phyloP scores from a whole-genome alignment of 2,888 invertebrate species.

The Timandra comae region DNA sequence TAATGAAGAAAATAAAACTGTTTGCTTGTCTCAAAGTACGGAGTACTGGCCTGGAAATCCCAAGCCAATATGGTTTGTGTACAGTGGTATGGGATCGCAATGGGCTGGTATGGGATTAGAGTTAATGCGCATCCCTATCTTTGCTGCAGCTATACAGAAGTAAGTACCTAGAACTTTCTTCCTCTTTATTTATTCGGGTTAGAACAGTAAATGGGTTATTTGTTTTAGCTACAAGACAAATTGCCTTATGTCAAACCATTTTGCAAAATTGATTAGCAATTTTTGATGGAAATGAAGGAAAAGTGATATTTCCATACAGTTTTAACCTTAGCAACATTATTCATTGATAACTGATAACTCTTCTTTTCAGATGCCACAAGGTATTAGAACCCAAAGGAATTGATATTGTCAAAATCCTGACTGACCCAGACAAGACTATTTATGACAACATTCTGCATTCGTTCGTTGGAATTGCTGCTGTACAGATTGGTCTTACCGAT shows the following conservation, averaged over 20 bases:
- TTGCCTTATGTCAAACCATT: no score
- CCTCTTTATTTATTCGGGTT: background rate
- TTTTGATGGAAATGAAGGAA: no score
- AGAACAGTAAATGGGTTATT: background rate
- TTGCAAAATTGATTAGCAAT: no score
- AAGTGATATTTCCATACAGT: no score
- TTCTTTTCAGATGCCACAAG: constrained; percentile 62
- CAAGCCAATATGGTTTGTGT: constrained; percentile 78
- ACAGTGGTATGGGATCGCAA: constrained; percentile 82
- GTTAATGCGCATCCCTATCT: constrained; percentile 76
- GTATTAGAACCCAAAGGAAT: constrained; percentile 77
- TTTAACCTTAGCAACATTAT: no score
- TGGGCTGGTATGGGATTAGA: constrained; percentile 80
- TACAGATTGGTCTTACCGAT: constrained; percentile 70
- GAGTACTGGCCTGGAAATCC: constrained; percentile 57
- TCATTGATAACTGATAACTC: no score
- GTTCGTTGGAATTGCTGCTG: constrained; percentile 85
- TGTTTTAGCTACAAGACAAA: no score
- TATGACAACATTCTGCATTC: constrained; percentile 80
- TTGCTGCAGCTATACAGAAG: constrained; percentile 65
- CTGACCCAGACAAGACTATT: constrained; percentile 76
- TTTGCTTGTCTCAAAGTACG: constrained; percentile 62
- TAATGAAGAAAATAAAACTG: constrained; percentile 29
- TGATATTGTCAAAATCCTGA: constrained; percentile 78
- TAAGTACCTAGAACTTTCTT: constrained; percentile 22